Evolutionary conservation across 2,888 invertebrate species (phyloP).

Genomic region (Leucophora obtusa): DNA sequence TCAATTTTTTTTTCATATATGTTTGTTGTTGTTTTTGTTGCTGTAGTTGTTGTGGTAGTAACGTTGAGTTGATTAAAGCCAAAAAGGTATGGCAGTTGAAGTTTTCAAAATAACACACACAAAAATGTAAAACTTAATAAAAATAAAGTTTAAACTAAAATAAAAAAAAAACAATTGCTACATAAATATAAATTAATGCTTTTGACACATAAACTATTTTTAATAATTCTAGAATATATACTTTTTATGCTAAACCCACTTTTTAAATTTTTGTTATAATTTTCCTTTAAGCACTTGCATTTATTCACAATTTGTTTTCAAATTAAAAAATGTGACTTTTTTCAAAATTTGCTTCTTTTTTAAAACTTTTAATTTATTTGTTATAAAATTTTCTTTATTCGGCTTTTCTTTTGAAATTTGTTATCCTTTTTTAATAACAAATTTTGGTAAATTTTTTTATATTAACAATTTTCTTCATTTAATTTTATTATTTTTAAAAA

Average conservation of each 20-base stretch:
- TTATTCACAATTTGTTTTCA: constrained; percentile 11
- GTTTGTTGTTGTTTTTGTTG: constrained; percentile 19
- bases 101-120: constrained; percentile 5
- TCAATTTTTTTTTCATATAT: constrained; percentile 39
- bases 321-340: constrained; percentile 13
- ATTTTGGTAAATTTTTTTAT: neutral
- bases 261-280: neutral
- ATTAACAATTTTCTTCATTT: constrained; percentile 40
- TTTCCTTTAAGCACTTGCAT: constrained; percentile 19
- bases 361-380: constrained; percentile 34
- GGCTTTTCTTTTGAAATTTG: constrained; percentile 38
- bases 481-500: no score
- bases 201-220: no score
- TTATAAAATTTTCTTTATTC: neutral
- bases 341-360: neutral
- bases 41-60: constrained; percentile 36
- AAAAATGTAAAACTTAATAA: neutral
- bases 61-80: constrained; percentile 46
- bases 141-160: neutral
- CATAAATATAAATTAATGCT: neutral
- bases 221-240: no score
- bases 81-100: constrained; percentile 36
- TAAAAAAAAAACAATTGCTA: constrained; percentile 6
- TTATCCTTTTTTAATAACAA: constrained; percentile 39
- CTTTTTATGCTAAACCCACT: constrained; percentile 21